These are phyloP conservation scores for Pavo muticus DNA, from an alignment of 2,113 vertebrate species.

Conservation along the genomic window DNA sequence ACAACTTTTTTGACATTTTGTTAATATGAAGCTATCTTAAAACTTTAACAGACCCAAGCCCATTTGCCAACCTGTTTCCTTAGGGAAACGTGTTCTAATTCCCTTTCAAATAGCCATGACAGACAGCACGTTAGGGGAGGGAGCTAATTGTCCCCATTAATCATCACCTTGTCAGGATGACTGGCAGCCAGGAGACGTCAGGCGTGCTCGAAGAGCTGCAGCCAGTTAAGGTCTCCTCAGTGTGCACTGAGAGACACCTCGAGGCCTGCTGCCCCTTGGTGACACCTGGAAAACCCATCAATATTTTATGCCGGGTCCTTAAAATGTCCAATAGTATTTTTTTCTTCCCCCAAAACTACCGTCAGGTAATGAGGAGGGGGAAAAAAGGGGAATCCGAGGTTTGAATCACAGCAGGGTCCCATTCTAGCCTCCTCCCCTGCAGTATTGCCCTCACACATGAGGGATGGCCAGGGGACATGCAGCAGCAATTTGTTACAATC, in stretches of 20 bases:
- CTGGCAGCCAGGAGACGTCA: slow-evolving; percentile 58
- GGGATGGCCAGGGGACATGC: background rate
- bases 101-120: slow-evolving; percentile 45
- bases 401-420: background rate
- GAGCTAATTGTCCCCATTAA: slow-evolving; percentile 54
- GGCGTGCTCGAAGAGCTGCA: slow-evolving; percentile 7
- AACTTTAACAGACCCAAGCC: slow-evolving; percentile 25
- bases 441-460: background rate
- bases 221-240: slow-evolving; percentile 25
- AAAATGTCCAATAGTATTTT: background rate
- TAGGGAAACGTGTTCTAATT: slow-evolving; percentile 36
- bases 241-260: slow-evolving; percentile 39
- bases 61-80: slow-evolving; percentile 61
- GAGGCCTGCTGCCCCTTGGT: background rate
- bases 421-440: background rate
- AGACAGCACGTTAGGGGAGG: slow-evolving; percentile 45
- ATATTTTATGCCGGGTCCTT: slow-evolving; percentile 56
- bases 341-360: slow-evolving; percentile 8
- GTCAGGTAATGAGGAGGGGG: background rate
- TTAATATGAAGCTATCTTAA: background rate
- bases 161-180: slow-evolving; percentile 70
- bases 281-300: slow-evolving; percentile 54
- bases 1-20: slow-evolving; percentile 17
- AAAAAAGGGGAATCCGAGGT: background rate
- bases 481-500: background rate